phyloP scores from a whole-genome alignment of 2,113 vertebrate genomes.

The Charina bottae region DNA sequence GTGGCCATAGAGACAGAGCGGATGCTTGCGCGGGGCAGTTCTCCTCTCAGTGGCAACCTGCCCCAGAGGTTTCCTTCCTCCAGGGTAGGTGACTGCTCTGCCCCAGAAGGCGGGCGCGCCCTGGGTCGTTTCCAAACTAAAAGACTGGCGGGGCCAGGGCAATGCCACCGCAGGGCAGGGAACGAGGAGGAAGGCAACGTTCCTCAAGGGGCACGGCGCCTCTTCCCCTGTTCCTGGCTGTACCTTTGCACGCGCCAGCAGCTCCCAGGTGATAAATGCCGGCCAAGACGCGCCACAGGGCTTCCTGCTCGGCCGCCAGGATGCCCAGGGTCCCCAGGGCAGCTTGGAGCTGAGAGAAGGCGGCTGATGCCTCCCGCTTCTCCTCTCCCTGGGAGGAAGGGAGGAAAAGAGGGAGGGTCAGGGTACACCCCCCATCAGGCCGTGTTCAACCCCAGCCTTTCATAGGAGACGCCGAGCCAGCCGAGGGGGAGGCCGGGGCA shows the following conservation, averaged over 20 bases:
- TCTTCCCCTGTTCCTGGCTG: background rate
- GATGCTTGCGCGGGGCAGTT: too few species aligned
- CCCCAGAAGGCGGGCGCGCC: background rate
- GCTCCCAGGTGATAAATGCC: slow-evolving; percentile 92
- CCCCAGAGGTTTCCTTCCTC: too few species aligned
- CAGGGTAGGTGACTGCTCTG: too few species aligned
- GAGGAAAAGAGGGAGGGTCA: background rate
- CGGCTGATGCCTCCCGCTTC: slow-evolving; percentile 82
- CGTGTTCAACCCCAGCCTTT: background rate
- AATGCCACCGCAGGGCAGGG: background rate
- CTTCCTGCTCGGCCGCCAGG: slow-evolving; percentile 78
- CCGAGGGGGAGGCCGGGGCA: background rate
- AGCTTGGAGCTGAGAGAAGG: slow-evolving; percentile 82
- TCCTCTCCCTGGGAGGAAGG: slow-evolving; percentile 83
- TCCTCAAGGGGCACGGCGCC: background rate
- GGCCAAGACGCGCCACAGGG: slow-evolving; percentile 88
- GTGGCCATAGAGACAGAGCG: too few species aligned
- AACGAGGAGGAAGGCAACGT: too few species aligned
- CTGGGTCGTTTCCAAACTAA: background rate
- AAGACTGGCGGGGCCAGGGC: background rate
- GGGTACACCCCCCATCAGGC: background rate
- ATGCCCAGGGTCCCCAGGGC: slow-evolving; percentile 89
- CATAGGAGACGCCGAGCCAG: accelerated
- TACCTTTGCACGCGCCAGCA: slow-evolving; percentile 92
- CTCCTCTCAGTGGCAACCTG: too few species aligned